Percentiles rank a stretch among this genome's conserved stretches.
Evolutionary conservation across 2,888 invertebrate species (phyloP).

Genomic region (Synergus gifuensis): DNA sequence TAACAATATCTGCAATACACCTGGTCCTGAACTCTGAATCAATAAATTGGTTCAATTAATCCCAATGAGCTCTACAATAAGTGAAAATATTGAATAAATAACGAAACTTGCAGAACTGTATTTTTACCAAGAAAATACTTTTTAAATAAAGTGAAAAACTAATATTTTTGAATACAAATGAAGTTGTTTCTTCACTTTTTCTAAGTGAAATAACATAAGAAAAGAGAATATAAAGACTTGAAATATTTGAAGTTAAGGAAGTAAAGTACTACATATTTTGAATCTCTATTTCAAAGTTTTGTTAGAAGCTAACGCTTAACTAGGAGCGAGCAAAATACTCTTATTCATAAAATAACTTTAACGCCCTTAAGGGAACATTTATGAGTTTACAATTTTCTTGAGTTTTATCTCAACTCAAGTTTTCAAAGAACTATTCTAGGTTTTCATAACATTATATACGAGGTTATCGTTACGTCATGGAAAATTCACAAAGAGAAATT

Average conservation of each 20-base stretch:
- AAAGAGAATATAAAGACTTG: not conserved
- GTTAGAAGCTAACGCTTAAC: not conserved
- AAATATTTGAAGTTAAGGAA: not conserved
- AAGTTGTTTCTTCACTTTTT: not conserved
- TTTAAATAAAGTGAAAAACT: not conserved
- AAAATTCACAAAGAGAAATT: not conserved
- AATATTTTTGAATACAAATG: not conserved
- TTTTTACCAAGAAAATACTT: not conserved
- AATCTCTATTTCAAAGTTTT: not conserved
- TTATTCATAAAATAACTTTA: conserved; percentile 17
- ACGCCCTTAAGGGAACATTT: conserved; percentile 8
- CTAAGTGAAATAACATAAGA: too few species aligned
- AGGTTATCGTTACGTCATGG: not conserved
- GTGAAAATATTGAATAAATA: not conserved
- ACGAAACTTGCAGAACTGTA: not conserved
- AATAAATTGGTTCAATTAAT: not conserved
- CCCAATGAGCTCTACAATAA: not conserved
- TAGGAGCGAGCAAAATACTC: not conserved
- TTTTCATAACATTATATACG: conserved; percentile 19
- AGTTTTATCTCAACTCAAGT: conserved; percentile 31
- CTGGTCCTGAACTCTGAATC: not conserved
- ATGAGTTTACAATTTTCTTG: conserved; percentile 22
- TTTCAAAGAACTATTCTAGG: conserved; percentile 14
- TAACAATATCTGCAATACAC: not conserved
- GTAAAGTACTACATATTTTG: too few species aligned